Conservation (phyloP, 2,797 vertebrate species). For the Xiphophorus birchmanni region DNA sequence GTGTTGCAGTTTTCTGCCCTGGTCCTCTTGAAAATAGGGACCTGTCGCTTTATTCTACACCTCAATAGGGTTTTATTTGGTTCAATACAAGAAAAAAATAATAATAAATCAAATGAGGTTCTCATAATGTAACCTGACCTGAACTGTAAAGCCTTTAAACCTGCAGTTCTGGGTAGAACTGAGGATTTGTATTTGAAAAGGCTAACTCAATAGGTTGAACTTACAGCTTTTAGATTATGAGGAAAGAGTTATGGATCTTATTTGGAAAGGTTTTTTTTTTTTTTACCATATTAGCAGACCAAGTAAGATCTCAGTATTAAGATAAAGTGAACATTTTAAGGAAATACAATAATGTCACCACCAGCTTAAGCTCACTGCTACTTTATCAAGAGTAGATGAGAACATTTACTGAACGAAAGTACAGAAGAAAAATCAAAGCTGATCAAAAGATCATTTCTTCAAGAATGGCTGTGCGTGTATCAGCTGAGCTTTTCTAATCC, state of each 20-base stretch:
- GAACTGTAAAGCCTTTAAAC: slow-evolving; percentile 28
- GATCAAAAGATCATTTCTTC: slow-evolving; percentile 49
- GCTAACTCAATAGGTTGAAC: slow-evolving; percentile 40
- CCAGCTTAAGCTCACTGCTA: slow-evolving; percentile 53
- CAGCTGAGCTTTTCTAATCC: slow-evolving; percentile 36
- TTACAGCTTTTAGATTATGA: slow-evolving; percentile 24
- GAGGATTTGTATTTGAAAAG: slow-evolving; percentile 19
- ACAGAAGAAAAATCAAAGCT: slow-evolving; percentile 25
- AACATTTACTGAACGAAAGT: slow-evolving; percentile 30
- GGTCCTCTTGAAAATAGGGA: too few relatives aligned
- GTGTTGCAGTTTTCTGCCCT: too few relatives aligned
- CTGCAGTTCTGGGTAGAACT: slow-evolving; percentile 3
- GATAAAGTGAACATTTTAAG: slow-evolving; percentile 59
- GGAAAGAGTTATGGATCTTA: slow-evolving; percentile 44
- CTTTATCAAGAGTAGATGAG: slow-evolving; percentile 49
- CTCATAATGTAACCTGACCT: slow-evolving; percentile 24
- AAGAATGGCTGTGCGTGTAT: slow-evolving; percentile 29
- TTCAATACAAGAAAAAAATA: too few relatives aligned
- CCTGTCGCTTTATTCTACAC: too few relatives aligned
- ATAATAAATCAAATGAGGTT: not conserved
- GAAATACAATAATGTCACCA: slow-evolving; percentile 76
- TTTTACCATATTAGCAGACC: slow-evolving; percentile 35
- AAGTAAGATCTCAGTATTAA: slow-evolving; percentile 54
- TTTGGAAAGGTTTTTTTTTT: slow-evolving; percentile 28
- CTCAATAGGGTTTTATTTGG: too few relatives aligned